Base-by-base conservation (phyloP, 2,888 invertebrate species). In the Oscheius sp. region DNA sequence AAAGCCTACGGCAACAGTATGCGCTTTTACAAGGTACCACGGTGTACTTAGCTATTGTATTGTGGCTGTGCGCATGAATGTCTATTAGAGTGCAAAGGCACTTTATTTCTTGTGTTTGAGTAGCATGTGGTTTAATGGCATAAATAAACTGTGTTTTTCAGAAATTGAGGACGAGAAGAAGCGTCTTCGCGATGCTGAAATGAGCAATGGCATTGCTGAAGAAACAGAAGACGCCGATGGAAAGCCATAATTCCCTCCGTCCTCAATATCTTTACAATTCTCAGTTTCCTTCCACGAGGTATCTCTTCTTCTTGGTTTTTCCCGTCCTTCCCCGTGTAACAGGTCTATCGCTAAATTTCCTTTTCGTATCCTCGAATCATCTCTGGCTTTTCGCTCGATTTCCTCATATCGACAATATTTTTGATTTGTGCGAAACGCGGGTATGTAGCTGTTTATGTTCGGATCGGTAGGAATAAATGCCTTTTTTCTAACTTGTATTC, bases 1-100 rank as follows among this genome's bases (percentile, higher is more conserved):
- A 84, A 78, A 82, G 82, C 9, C 72, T 87, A 29, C 77, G 82
- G 45, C 85, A 86, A 68, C 87, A 87, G 68, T 79, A 85, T 55
- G 74, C 76, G 61, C 80, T 87, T 35, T 76, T 87, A 56, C 72
- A 73, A 79, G 81, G 81, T 81, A 69, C 21, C 25, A 46, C 27
- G n/a, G 52, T 13, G 45, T 16, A 29, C 43, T 18, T 41, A 23
- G 63, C 43, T 16, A 9, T 35, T 9, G 45, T 45, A 45, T 29
- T 41, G 43, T 63, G 46, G 25, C 43, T 43, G 63, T 63, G 46
- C 35, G 35, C 35, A 35, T 35, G 35, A 35, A 35, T 35, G 9
- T n/a, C n/a, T 58, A 29, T 58, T 43, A 45, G 43, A 63, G 63
- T 23, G 43, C 63, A 29, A 58, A 5, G 18, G 63, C 63, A 63